A percentile compares a stretch with the other conserved stretches of the same genome.
Evolutionary conservation across 2,113 vertebrate genomes (phyloP).

Genomic region (Lasiurus borealis): DNA sequence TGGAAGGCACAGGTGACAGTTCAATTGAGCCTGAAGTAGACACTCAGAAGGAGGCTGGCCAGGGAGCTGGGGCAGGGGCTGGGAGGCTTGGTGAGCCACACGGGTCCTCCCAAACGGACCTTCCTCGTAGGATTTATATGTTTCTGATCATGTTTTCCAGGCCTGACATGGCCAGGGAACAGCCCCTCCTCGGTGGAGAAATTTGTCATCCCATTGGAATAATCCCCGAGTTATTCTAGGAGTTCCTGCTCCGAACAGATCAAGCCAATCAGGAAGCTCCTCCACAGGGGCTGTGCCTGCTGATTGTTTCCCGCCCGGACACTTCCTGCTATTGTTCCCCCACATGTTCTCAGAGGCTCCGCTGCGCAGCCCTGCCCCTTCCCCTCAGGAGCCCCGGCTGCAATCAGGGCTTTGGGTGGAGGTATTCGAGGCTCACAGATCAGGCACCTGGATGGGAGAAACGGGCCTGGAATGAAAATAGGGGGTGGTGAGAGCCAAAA

Average conservation of each 20-base stretch:
- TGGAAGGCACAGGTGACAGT: not conserved
- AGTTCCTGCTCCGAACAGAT: conserved; percentile 85
- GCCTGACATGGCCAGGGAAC: conserved; percentile 65
- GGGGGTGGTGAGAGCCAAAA: conserved; percentile 52
- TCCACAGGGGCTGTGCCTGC: conserved; percentile 72
- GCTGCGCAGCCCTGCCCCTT: conserved; percentile 74
- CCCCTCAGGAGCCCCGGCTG: not conserved
- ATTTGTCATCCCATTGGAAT: conserved; percentile 81
- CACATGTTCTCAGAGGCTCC: conserved; percentile 78
- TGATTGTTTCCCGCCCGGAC: conserved; percentile 87
- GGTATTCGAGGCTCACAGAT: not conserved
- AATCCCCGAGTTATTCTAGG: conserved; percentile 87
- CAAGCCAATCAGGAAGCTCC: conserved; percentile 92
- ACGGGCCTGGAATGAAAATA: not conserved
- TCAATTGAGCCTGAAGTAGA: not conserved
- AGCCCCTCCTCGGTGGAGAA: conserved; percentile 55
- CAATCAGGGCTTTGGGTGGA: not conserved
- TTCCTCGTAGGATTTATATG: conserved; percentile 42
- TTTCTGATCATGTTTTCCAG: not conserved
- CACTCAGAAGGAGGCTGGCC: not conserved
- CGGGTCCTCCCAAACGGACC: conserved; percentile 17
- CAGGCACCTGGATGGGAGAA: not conserved
- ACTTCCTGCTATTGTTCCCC: conserved; percentile 93
- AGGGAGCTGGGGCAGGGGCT: no score
- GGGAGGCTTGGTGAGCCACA: not conserved